Evolutionary conservation across 2,113 vertebrate genomes (phyloP).

Genomic region (Nipponia nippon): DNA sequence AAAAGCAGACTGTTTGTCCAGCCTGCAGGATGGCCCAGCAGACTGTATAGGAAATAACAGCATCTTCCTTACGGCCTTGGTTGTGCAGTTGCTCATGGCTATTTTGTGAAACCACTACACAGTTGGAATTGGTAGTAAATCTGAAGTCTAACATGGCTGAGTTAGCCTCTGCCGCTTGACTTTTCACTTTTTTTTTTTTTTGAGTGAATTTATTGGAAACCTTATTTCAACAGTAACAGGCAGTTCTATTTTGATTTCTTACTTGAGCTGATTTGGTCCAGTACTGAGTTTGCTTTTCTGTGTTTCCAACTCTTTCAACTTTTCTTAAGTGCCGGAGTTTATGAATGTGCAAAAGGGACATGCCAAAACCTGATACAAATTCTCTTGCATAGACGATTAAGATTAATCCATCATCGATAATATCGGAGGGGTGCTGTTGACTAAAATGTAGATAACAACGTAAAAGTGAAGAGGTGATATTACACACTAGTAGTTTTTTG

Average conservation of each 20-base stretch:
- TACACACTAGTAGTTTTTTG: not conserved
- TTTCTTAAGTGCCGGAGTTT: not conserved
- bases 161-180: not conserved
- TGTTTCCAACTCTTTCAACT: not conserved
- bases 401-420: not conserved
- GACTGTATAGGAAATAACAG: not conserved
- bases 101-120: not conserved
- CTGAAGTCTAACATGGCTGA: not conserved
- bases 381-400: not conserved
- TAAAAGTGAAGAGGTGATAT: not conserved
- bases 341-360: not conserved
- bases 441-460: not conserved
- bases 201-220: not conserved
- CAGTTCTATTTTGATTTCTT: not conserved
- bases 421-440: not conserved
- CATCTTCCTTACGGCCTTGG: not conserved
- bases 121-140: not conserved
- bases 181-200: not conserved
- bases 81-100: not conserved
- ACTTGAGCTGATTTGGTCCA: not conserved
- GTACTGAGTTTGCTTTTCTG: not conserved
- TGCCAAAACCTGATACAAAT: not conserved
- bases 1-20: not conserved
- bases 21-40: not conserved
- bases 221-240: not conserved